phyloP scores from a whole-genome alignment of 2,797 vertebrate species.

The Ceyx erithaca region DNA sequence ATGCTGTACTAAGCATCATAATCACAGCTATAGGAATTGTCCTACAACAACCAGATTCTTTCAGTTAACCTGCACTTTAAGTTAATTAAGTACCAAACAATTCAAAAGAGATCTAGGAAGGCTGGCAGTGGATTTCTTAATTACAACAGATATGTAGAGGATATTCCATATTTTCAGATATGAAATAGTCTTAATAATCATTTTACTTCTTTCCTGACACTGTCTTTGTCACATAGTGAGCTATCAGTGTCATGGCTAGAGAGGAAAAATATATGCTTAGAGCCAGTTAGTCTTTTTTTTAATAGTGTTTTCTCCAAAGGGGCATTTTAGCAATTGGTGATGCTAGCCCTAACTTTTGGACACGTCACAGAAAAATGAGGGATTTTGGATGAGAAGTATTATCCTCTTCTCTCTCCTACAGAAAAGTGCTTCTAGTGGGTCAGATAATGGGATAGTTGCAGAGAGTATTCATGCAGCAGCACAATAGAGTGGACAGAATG shows the following conservation, averaged over 20 bases:
- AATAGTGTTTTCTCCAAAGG: background rate
- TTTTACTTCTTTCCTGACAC: background rate
- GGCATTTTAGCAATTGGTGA: background rate
- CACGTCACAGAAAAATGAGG: background rate
- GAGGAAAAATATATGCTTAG: background rate
- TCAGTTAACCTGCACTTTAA: background rate
- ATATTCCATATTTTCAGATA: too few relatives aligned
- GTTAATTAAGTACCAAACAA: background rate
- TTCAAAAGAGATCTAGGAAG: background rate
- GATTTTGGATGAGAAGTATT: conserved; percentile 20
- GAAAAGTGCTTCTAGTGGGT: conserved; percentile 56
- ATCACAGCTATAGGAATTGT: background rate
- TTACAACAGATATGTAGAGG: too few relatives aligned
- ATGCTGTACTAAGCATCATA: background rate
- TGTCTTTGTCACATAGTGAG: background rate
- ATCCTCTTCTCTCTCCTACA: conserved; percentile 30
- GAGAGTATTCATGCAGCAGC: conserved; percentile 67
- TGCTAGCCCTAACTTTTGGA: conserved; percentile 8
- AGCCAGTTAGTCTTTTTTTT: background rate
- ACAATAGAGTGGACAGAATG: conserved; percentile 52
- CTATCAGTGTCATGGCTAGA: background rate
- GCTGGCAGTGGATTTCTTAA: background rate
- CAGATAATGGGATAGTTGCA: conserved; percentile 43
- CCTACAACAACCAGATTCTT: background rate
- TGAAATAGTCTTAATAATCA: background rate